phyloP scores from a whole-genome alignment of 2,888 invertebrate genomes.

The Aphodius granarius region DNA sequence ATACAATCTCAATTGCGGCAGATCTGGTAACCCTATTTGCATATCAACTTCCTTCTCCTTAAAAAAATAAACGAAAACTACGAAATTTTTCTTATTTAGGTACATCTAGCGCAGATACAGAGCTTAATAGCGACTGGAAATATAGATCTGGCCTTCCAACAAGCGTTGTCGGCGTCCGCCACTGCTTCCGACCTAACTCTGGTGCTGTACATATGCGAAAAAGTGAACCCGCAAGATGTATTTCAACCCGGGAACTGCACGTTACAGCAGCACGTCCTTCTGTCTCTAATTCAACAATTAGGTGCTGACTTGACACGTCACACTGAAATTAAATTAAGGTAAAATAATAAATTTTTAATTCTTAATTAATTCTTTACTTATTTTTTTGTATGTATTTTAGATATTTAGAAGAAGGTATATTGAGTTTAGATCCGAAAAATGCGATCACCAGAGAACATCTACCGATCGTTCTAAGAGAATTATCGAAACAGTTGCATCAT shows the following conservation, averaged over 20 bases:
- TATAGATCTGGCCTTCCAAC: constrained; percentile 85
- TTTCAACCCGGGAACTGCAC: constrained; percentile 72
- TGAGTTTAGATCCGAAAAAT: constrained; percentile 76
- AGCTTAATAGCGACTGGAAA: constrained; percentile 71
- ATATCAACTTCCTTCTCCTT: not conserved
- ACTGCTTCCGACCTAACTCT: constrained; percentile 83
- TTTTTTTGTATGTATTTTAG: constrained; percentile 57
- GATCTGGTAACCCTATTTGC: not conserved
- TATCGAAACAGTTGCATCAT: constrained; percentile 72
- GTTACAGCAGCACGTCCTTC: constrained; percentile 84
- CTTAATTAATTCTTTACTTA: constrained; percentile 1
- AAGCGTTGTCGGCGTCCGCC: constrained; percentile 68
- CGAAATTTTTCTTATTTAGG: constrained; percentile 47
- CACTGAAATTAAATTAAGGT: constrained; percentile 82
- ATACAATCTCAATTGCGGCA: not conserved
- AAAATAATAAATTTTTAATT: constrained; percentile 39
- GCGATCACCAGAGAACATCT: constrained; percentile 83
- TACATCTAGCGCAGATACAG: constrained; percentile 70
- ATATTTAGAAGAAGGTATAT: constrained; percentile 84
- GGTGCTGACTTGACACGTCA: constrained; percentile 85
- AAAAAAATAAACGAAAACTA: not conserved
- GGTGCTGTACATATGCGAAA: constrained; percentile 85
- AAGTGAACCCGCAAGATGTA: constrained; percentile 77
- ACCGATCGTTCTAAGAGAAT: constrained; percentile 73
- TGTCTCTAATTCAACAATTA: constrained; percentile 93